Conservation (phyloP, 2,888 invertebrate species). For the Thelaira solivaga region DNA sequence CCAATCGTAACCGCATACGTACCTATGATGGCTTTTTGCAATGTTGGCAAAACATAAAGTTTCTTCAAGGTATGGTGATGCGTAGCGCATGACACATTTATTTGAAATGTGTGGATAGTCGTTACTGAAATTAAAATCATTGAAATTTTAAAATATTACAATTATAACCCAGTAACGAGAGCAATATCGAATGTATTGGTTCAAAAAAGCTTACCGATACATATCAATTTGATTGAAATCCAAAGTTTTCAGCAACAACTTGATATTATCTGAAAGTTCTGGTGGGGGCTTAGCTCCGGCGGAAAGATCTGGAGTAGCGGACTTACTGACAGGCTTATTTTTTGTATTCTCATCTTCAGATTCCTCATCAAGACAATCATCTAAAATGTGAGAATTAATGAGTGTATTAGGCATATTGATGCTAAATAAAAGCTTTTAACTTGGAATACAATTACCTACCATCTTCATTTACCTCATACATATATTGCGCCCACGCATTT, state of each 20-base stretch:
- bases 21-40: slow-evolving; percentile 81
- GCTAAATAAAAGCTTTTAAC: no score
- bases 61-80: slow-evolving; percentile 73
- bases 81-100: slow-evolving; percentile 68
- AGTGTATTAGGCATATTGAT: no score
- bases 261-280: slow-evolving; percentile 72
- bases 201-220: slow-evolving; percentile 70
- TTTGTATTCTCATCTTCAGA: slow-evolving; percentile 72
- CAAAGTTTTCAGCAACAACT: slow-evolving; percentile 71
- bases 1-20: slow-evolving; percentile 82
- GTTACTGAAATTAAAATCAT: slow-evolving; percentile 67
- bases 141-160: neutral
- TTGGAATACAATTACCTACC: slow-evolving; percentile 64
- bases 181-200: no score
- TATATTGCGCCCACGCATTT: slow-evolving; percentile 84
- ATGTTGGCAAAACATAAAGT: slow-evolving; percentile 83
- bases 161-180: neutral
- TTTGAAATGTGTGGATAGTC: slow-evolving; percentile 73
- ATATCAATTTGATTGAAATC: slow-evolving; percentile 77
- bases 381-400: slow-evolving; percentile 64
- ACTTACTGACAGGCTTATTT: slow-evolving; percentile 67
- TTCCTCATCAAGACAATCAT: slow-evolving; percentile 69
- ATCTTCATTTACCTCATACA: slow-evolving; percentile 77
- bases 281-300: slow-evolving; percentile 64
- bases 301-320: slow-evolving; percentile 59